phyloP scores from a whole-genome alignment of 2,888 invertebrate species.

The Ditula angustiorana region DNA sequence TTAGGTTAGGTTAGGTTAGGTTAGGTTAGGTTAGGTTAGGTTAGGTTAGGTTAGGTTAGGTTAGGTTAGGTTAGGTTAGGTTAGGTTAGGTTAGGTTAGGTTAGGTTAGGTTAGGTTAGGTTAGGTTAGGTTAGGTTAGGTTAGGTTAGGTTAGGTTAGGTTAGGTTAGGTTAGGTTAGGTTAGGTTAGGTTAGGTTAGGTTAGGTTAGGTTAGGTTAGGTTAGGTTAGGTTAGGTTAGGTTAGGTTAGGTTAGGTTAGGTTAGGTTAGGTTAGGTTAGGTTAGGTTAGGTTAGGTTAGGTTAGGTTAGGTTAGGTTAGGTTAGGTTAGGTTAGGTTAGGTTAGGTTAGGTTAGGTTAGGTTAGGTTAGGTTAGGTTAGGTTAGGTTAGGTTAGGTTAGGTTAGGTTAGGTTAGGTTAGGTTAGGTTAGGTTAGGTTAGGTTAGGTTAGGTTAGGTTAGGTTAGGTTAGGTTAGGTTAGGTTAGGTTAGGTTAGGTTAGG shows the following conservation, averaged over 20 bases:
- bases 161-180: conserved; percentile 27
- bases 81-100: conserved; percentile 33
- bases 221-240: conserved; percentile 36
- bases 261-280: conserved; percentile 36
- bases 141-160: conserved; percentile 20
- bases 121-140: conserved; percentile 28
- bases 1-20: conserved; percentile 32
- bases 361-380: conserved; percentile 42
- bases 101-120: conserved; percentile 33
- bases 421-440: conserved; percentile 41
- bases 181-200: conserved; percentile 32
- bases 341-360: conserved; percentile 44
- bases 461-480: conserved; percentile 40
- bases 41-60: conserved; percentile 28
- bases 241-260: conserved; percentile 36
- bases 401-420: conserved; percentile 41
- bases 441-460: conserved; percentile 41
- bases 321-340: conserved; percentile 42
- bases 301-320: conserved; percentile 37
- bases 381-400: conserved; percentile 41
- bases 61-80: conserved; percentile 25
- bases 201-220: conserved; percentile 34
- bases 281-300: conserved; percentile 36
- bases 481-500: conserved; percentile 40
- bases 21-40: conserved; percentile 28